Base-by-base conservation (phyloP, 35 echinoderm and acorn worm genomes). In the Apostichopus californicus region DNA sequence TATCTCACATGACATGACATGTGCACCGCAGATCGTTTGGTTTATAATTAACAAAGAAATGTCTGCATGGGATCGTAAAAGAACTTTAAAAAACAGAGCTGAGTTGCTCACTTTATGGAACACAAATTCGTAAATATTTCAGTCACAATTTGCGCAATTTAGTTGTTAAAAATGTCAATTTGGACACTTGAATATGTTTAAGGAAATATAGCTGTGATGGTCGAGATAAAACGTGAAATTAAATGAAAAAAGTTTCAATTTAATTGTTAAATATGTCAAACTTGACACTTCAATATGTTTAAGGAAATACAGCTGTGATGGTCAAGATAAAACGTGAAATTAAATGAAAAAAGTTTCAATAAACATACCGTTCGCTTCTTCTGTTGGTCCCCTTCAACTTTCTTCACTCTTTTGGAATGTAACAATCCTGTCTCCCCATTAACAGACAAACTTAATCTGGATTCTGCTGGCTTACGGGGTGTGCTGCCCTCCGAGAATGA, bases 341-440 rank as follows among this genome's bases (percentile, higher is more conserved):
- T 12, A 61, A 61, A 7, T 61, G 58, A 61, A 61, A 12, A 61
- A 61, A 85, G 55, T 6, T 22, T 58, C 21, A 8, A 21, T 6
- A 8, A 20, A 58, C 81, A 63, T 61, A 85, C 81, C 8, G 57
- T 59, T 85, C 57, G 57, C 14, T 85, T 85, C 56, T 59, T 85
- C 55, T 85, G 56, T 85, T 85, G 81, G 81, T 85, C 81, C 81
- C 81, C 81, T 85, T 85, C 81, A 85, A 85, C 81, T 23, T n/a
- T 59, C 57, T 56, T 58, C 56, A 59, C 57, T 55, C 81, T 85
- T 11, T 85, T 85, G 81, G 81, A 85, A 85, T 85, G 81, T 85
- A 85, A 85, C 81, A 85, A 58, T 9, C 81, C 57, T 85, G 9
- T 17, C 10, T 59, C 81, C 58, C 22, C 81, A 55, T 8, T 6